Evolutionary conservation across 2,888 invertebrate species (phyloP), one percentile per base, ranked within the genome.

Genomic region (Dascillus cervinus): DNA sequence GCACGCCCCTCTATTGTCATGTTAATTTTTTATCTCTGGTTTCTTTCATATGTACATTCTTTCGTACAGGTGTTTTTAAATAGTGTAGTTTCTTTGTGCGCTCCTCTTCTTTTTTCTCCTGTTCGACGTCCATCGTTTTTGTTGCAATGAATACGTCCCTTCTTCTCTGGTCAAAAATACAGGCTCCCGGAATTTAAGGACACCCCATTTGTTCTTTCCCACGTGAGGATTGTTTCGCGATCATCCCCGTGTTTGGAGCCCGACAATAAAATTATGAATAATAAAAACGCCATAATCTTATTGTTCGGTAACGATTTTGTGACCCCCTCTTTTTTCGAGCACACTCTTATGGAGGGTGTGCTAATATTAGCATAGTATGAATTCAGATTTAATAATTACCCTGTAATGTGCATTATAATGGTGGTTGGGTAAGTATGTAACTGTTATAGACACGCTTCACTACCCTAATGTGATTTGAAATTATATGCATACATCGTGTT

Each of bases 1-100:
- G 43, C 41, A 56, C 64, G 61, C 64, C 64, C 54, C 37, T 45
- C 53, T 44, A 57, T 64, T 64, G 62, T 64, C 49, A 62, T 63
- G 63, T 58, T 62, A 62, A 63, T 64, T 62, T 62, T 64, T 62
- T 63, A 58, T 64, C 60, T 60, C 56, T n/a, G n/a, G n/a, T n/a
- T n/a, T n/a, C n/a, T n/a, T n/a, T n/a, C n/a, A n/a, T n/a, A n/a
- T n/a, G n/a, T n/a, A n/a, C n/a, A 51, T 55, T 53, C 59, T 58
- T 60, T 62, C 62, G 53, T 63, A 62, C 63, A 64, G 63, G 64
- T 64, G 64, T 63, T 64, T 62, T 53, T 47, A 56, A 55, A 61
- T 63, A 60, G 59, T 23, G 30, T 38, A 34, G 30, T 30, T 38
- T 34, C 29, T 30, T 38, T 38, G 33, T 34, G 25, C 26, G 19